Conservation (phyloP, 2,888 invertebrate genomes). For the Andrena minutula region DNA sequence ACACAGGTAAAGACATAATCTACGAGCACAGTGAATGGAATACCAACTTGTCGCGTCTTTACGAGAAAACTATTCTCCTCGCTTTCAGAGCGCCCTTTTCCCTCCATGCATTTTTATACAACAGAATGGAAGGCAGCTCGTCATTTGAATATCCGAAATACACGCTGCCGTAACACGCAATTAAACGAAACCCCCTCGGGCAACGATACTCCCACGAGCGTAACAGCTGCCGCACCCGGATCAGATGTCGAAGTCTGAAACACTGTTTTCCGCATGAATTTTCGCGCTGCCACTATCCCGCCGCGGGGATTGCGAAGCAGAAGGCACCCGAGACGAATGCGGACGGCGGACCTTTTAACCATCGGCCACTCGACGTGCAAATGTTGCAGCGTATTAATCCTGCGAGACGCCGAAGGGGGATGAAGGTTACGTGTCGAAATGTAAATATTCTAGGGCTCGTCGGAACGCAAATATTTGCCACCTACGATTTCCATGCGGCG, state of each 20-base stretch:
- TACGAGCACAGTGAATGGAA: conserved; percentile 19
- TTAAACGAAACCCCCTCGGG: not conserved
- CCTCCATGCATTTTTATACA: not conserved
- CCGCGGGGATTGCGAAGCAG: conserved; percentile 21
- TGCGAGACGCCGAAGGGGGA: conserved; percentile 40
- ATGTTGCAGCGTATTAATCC: conserved; percentile 47
- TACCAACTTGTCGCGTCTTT: conserved; percentile 29
- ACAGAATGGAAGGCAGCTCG: not conserved
- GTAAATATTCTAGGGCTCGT: conserved; percentile 52
- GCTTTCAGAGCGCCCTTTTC: not conserved
- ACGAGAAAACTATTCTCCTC: conserved; percentile 15
- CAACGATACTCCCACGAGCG: not conserved
- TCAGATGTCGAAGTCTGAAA: not conserved
- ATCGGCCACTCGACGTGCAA: conserved; percentile 32
- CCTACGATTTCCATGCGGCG: conserved; percentile 46
- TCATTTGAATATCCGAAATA: not conserved
- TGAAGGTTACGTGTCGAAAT: conserved; percentile 56
- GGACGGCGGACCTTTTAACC: conserved; percentile 25
- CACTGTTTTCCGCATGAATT: not conserved
- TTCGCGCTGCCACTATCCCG: not conserved
- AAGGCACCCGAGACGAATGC: conserved; percentile 27
- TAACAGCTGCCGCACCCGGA: not conserved
- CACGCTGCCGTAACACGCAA: not conserved
- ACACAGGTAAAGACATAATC: conserved; percentile 34
- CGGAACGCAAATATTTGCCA: conserved; percentile 57